These are phyloP conservation scores for Microtus ochrogaster DNA, from an alignment of 2,113 vertebrate genomes.

Conservation along the genomic window DNA sequence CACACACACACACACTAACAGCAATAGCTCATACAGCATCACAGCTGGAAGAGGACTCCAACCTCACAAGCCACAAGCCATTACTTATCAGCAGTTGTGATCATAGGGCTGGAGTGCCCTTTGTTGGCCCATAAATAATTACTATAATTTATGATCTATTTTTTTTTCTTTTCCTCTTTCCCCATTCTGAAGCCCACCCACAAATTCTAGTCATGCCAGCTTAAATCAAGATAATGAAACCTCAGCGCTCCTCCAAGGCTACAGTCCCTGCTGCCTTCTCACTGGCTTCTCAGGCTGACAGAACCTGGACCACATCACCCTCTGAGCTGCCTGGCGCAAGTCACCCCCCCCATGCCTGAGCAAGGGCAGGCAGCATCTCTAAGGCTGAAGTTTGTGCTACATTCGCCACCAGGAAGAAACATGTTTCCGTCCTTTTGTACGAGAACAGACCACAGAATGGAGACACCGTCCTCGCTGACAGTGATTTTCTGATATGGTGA, in stretches of 20 bases:
- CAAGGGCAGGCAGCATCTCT: background rate
- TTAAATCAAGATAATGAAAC: conserved; percentile 86
- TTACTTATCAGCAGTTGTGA: conserved; percentile 77
- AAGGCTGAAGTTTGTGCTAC: background rate
- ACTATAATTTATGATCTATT: conserved; percentile 80
- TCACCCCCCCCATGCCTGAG: background rate
- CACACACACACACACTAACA: conserved; percentile 43
- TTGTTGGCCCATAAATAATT: conserved; percentile 82
- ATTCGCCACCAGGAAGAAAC: background rate
- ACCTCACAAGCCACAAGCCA: conserved; percentile 73
- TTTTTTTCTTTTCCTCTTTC: conserved; percentile 47
- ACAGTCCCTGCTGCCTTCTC: background rate
- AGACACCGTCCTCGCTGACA: background rate
- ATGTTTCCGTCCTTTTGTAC: background rate
- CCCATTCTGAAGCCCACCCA: conserved; percentile 70
- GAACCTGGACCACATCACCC: accelerated
- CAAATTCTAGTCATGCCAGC: conserved; percentile 79
- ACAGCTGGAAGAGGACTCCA: conserved; percentile 68
- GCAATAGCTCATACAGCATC: conserved; percentile 29
- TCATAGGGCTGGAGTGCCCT: conserved; percentile 65
- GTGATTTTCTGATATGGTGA: conserved; percentile 29
- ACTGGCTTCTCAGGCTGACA: accelerated
- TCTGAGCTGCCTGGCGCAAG: background rate
- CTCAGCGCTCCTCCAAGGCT: conserved; percentile 3
- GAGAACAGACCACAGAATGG: background rate